phyloP scores from a whole-genome alignment of 2,888 invertebrate species.

The Noctua janthina region DNA sequence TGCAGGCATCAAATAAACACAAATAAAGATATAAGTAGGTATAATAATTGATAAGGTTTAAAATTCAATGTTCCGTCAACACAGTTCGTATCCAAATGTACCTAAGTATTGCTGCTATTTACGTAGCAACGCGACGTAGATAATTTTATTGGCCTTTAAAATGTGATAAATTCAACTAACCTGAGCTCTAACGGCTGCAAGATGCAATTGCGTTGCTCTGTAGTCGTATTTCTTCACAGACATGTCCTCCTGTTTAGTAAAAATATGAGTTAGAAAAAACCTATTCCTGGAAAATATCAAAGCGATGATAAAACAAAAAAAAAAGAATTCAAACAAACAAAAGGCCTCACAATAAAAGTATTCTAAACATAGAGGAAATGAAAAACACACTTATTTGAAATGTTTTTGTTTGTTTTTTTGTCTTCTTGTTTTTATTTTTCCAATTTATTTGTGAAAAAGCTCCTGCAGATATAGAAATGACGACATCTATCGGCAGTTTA shows the following conservation, averaged over 20 bases:
- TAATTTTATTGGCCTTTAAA: background rate
- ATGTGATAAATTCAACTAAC: constrained; percentile 88
- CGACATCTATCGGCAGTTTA: constrained; percentile 28
- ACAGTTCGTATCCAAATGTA: constrained; percentile 13
- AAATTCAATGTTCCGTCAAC: background rate
- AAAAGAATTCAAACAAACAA: background rate
- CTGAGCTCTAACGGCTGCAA: constrained; percentile 97
- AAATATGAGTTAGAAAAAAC: constrained; percentile 17
- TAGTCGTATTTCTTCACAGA: constrained; percentile 98
- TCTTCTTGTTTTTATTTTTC: background rate
- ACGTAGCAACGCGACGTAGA: background rate
- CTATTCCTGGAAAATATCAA: background rate
- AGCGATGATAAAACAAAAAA: background rate
- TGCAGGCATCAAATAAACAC: background rate
- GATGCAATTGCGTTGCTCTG: constrained; percentile 96
- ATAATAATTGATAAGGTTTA: background rate
- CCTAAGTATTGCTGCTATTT: background rate
- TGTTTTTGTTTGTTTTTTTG: background rate
- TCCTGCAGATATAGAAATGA: background rate
- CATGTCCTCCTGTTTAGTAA: constrained; percentile 94
- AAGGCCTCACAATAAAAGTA: background rate
- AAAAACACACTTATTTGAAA: background rate
- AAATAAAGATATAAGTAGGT: background rate
- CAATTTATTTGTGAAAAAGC: background rate
- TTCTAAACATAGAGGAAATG: background rate